Percentiles rank a stretch among this genome's conserved stretches.
phyloP scores from a whole-genome alignment of 2,113 vertebrate species.

The Pseudorectes ferrugineus region DNA sequence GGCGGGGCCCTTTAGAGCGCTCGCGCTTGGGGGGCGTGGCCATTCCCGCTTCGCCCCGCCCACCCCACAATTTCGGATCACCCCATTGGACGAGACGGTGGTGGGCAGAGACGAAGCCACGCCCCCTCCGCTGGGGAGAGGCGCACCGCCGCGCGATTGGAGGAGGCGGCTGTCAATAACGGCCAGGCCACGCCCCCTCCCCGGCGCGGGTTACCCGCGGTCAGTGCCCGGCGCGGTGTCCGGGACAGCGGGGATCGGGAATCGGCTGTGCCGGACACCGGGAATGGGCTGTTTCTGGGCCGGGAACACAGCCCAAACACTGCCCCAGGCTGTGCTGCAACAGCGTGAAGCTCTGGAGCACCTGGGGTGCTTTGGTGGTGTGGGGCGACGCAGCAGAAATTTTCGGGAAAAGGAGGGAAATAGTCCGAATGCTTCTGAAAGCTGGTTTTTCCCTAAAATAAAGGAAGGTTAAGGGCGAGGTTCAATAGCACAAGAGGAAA shows the following conservation, averaged over 20 bases:
- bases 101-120: fast-evolving
- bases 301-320: neutral
- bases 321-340: neutral
- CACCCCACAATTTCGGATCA: fast-evolving
- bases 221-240: neutral
- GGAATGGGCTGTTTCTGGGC: neutral
- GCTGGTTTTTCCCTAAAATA: neutral
- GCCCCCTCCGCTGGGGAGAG: fast-evolving
- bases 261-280: fast-evolving
- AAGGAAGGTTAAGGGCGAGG: neutral
- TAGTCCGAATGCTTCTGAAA: neutral
- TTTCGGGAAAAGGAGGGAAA: neutral
- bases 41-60: fast-evolving
- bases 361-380: neutral
- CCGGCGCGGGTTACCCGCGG: neutral
- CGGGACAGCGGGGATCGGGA: no score
- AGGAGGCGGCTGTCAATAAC: fast-evolving
- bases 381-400: neutral
- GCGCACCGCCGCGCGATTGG: neutral
- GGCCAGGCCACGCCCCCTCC: fast-evolving
- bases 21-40: neutral
- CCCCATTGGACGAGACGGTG: fast-evolving
- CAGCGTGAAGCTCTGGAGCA: neutral
- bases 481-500: neutral
- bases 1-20: neutral